Evolutionary conservation across 2,797 vertebrate species (phyloP), one percentile per base, ranked within the genome.

Genomic region (Coracias cyanogaster): DNA sequence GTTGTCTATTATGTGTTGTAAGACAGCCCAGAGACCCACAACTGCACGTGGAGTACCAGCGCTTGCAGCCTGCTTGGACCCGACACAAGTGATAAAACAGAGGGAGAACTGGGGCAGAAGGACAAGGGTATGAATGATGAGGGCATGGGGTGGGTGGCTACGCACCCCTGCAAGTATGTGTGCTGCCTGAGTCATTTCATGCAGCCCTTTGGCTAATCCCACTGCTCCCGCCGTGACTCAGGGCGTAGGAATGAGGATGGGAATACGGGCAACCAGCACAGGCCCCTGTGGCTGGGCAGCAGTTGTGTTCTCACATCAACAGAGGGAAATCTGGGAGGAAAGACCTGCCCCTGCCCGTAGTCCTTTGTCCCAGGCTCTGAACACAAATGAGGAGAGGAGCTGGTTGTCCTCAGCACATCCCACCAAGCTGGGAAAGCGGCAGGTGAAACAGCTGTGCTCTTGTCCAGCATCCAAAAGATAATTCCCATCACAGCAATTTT

Each of bases 1-100:
- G 13, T 7, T 49, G 16, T 58, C 25, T 43, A 3, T 78, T 35
- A 48, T 0, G 0, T 39, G 26, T 22, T 0, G 0, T 54, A 60
- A 54, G 29, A n/a, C 19, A 73, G 52, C 10, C 22, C 26, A 37
- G 51, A 69, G 66, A 33, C 12, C 7, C 25, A 15, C 46, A 64
- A 4, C 21, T 0, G 1, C 7, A 22, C 0, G 0, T 3, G 26
- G 17, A 45, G 35, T 9, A 29, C 7, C 31, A 54, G 22, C 6
- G 4, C 61, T 57, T 48, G 60, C 6, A 4, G 15, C 51, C 37
- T 86, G 31, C 43, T 70, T 76, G 43, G 39, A 31, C n/a, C 43
- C 62, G 54, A 7, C 6, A 20, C 13, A 20, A 20, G 6, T 46
- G 45, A 46, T 46, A 20, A 46, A 20, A 46, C 45, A 8, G 19